phyloP scores from a whole-genome alignment of 1,140 invertebrate species.

The Sinella curviseta region DNA sequence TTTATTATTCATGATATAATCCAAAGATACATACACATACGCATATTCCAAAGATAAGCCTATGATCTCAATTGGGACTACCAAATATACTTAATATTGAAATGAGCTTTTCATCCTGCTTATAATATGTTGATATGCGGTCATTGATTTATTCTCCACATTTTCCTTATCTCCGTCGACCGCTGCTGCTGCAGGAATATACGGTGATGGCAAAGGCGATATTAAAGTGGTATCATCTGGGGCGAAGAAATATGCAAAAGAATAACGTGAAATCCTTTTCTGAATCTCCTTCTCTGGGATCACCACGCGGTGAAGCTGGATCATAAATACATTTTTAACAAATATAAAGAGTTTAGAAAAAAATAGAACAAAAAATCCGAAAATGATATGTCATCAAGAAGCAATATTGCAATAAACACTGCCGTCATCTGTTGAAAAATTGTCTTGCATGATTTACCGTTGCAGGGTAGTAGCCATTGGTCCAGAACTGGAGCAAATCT shows the following conservation, averaged over 20 bases:
- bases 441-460: constrained; percentile 61
- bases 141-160: background rate
- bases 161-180: background rate
- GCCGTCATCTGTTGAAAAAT: background rate
- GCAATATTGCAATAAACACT: background rate
- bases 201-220: background rate
- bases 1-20: too few species aligned
- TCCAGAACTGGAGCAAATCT: constrained; percentile 75
- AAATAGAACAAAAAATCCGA: background rate
- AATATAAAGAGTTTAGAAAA: constrained; percentile 3
- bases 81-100: constrained; percentile 17
- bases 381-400: background rate
- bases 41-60: too few species aligned
- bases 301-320: constrained; percentile 33
- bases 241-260: constrained; percentile 29
- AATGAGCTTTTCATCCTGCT: background rate
- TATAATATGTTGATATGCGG: constrained; percentile 22
- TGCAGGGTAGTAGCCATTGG: constrained; percentile 67
- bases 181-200: background rate
- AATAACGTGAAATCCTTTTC: constrained; percentile 8
- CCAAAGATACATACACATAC: too few species aligned
- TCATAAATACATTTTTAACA: too few species aligned
- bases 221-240: constrained; percentile 29
- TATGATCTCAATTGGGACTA: too few species aligned
- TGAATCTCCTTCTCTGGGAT: constrained; percentile 31